Evolutionary conservation across 1,140 invertebrate genomes (phyloP).

Genomic region (Oreohelix idahoensis): DNA sequence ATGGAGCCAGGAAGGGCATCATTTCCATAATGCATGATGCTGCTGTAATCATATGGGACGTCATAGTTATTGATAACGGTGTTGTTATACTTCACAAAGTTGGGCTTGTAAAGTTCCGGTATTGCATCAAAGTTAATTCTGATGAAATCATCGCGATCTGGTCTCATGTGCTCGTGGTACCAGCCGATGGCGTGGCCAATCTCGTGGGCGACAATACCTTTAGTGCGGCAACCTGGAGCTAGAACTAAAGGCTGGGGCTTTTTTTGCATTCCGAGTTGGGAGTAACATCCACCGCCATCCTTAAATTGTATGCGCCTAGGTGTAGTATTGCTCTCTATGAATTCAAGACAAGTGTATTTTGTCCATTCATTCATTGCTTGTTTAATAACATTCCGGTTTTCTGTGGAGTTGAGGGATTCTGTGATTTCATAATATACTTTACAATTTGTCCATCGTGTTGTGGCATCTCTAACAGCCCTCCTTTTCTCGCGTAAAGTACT

Average conservation of each 20-base stretch:
- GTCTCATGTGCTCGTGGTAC: constrained; percentile 80
- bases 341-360: constrained; percentile 57
- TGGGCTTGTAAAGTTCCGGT: constrained; percentile 68
- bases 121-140: constrained; percentile 80
- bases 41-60: constrained; percentile 76
- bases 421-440: constrained; percentile 26
- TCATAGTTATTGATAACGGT: constrained; percentile 71
- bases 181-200: constrained; percentile 75
- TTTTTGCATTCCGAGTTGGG: constrained; percentile 28
- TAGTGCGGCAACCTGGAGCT: constrained; percentile 30
- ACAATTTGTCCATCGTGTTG: constrained; percentile 10
- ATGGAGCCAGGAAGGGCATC: constrained; percentile 52
- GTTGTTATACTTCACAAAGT: constrained; percentile 74
- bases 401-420: neutral
- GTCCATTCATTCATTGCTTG: constrained; percentile 54
- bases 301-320: constrained; percentile 43
- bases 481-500: neutral
- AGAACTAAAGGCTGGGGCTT: constrained; percentile 14
- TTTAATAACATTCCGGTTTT: constrained; percentile 39
- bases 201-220: constrained; percentile 71
- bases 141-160: constrained; percentile 80
- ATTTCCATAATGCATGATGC: constrained; percentile 71
- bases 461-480: neutral
- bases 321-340: constrained; percentile 41
- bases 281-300: constrained; percentile 55